Evolutionary conservation across 2,113 vertebrate species (phyloP), one percentile per base, ranked within the genome.

Genomic region (Scopus umbretta): DNA sequence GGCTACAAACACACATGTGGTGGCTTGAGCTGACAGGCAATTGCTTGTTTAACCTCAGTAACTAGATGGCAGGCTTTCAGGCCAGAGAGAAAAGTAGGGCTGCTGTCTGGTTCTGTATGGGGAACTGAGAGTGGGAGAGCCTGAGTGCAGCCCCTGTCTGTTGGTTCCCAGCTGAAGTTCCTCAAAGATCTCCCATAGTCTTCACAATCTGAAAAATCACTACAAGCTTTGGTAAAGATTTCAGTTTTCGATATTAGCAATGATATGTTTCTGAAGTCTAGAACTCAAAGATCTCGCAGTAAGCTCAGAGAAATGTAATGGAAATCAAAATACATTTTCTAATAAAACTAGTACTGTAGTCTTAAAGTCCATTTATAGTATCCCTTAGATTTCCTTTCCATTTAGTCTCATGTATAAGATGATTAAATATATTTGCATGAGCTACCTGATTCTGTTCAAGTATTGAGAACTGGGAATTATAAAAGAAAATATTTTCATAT

Each of bases 111-210:
- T 2, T 80, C 45, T 68, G 10, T 36, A 6, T 25, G 9, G 22
- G 16, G 30, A 78, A 67, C 40, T 76, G 45, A 62, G 61, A 19
- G 26, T 38, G 56, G 40, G 36, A 90, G 56, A 74, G 30, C 30
- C 79, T 40, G 20, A 36, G 49, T 40, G 50, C 68, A 90, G 7
- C 14, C 40, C 29, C 16, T 22, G 10, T 43, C 27, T 68, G 10
- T 26, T 66, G 36, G 9, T 88, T 76, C 43, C 16, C 71, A 56
- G 26, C 30, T 34, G 9, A 55, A 56, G 25, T 58, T 49, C 73
- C 4, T 53, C 38, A n/a, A 34, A 40, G 38, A 49, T 30, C 10
- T 75, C 62, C 36, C 0, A 0, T 23, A 27, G 19, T 34, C 59
- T 80, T 73, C 53, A 72, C 38, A 61, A 21, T 45, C 42, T 82